Conservation (phyloP, 2,888 invertebrate genomes). For the Xanthostigma xanthostigma region DNA sequence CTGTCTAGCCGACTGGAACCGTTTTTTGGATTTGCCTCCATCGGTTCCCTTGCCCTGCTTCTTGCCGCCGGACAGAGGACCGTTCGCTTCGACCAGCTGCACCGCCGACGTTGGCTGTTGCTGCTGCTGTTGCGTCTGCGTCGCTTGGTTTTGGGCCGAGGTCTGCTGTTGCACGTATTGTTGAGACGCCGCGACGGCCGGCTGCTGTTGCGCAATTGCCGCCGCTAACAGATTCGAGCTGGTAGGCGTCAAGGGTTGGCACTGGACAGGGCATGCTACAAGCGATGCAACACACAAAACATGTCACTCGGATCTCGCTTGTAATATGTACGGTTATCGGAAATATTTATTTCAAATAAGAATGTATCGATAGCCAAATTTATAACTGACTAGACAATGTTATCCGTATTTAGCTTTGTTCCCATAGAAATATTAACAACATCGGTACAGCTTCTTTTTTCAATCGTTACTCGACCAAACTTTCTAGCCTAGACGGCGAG, state of each 20-base stretch:
- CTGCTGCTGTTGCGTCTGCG: conserved; percentile 19
- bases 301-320: too few species aligned
- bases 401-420: too few species aligned
- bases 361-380: too few species aligned
- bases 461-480: too few species aligned
- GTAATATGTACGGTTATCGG: too few species aligned
- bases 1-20: conserved; percentile 5
- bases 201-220: conserved; percentile 16
- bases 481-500: too few species aligned
- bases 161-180: conserved; percentile 29
- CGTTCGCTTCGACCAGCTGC: neutral
- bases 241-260: conserved; percentile 13
- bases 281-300: neutral
- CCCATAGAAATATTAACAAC: too few species aligned
- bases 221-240: conserved; percentile 13
- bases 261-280: conserved; percentile 7
- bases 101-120: conserved; percentile 19
- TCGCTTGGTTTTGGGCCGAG: conserved; percentile 37
- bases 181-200: conserved; percentile 11
- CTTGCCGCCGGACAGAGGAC: conserved; percentile 1
- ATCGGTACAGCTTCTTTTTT: too few species aligned
- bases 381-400: too few species aligned
- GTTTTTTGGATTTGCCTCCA: conserved; percentile 3
- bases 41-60: conserved; percentile 1
- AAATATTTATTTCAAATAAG: too few species aligned